Conservation (phyloP, 2,888 invertebrate species). For the Xanthorhoe designata region DNA sequence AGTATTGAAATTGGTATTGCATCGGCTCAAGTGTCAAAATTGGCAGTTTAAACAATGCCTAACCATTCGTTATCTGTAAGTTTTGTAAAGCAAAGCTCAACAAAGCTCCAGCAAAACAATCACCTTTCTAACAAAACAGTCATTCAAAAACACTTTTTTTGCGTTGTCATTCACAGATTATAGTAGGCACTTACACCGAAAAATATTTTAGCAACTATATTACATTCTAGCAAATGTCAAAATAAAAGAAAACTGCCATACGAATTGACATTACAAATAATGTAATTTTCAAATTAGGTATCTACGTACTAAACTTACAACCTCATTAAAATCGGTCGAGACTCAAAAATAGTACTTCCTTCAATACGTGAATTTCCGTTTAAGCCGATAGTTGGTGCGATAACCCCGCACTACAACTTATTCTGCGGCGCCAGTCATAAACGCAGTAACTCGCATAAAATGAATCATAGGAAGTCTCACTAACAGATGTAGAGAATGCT, state of each 20-base stretch:
- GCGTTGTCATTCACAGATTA: neutral
- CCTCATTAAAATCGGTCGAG: neutral
- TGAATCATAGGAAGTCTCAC: slow-evolving; percentile 66
- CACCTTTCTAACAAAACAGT: slow-evolving; percentile 4
- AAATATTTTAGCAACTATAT: neutral
- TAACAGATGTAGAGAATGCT: slow-evolving; percentile 30
- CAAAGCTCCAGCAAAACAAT: slow-evolving; percentile 10
- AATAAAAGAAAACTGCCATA: neutral
- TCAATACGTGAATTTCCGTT: slow-evolving; percentile 57
- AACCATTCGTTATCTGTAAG: slow-evolving; percentile 11
- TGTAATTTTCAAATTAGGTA: neutral
- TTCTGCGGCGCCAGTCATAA: slow-evolving; percentile 42
- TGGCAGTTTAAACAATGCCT: slow-evolving; percentile 24
- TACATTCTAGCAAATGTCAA: no score
- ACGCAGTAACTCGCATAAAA: slow-evolving; percentile 59
- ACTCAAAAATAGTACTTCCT: neutral
- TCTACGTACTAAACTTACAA: neutral
- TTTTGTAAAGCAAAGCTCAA: slow-evolving; percentile 21
- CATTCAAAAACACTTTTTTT: neutral
- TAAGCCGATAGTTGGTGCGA: slow-evolving; percentile 65
- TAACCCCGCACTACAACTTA: slow-evolving; percentile 56
- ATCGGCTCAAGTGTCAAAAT: slow-evolving; percentile 28
- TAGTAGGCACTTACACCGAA: neutral
- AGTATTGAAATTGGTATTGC: slow-evolving; percentile 43
- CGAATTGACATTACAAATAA: neutral